These are phyloP conservation scores for Colletes gigas DNA, from an alignment of 1,140 invertebrate species.

Conservation along the genomic window DNA sequence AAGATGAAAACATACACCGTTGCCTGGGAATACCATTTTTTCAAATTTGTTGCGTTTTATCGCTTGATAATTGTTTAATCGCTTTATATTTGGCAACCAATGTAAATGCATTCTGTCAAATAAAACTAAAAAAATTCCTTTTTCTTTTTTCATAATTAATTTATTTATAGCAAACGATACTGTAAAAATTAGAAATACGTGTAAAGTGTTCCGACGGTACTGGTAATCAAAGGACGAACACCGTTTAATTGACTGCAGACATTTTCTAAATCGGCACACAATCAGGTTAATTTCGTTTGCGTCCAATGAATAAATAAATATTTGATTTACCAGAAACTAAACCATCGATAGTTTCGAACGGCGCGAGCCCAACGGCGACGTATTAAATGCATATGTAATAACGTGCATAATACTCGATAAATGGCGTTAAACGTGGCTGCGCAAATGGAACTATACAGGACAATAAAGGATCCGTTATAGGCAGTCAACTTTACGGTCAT, in stretches of 20 bases:
- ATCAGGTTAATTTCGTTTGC: background rate
- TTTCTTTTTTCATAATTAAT: no score
- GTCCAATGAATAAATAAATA: background rate
- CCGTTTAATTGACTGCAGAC: background rate
- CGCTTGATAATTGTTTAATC: no score
- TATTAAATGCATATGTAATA: background rate
- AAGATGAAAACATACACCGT: no score
- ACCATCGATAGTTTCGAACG: background rate
- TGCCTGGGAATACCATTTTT: no score
- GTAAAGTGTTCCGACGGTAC: no score
- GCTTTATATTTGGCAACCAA: no score
- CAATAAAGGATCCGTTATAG: slow-evolving; percentile 53
- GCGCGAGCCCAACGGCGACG: background rate
- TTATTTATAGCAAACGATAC: no score
- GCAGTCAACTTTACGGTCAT: slow-evolving; percentile 47
- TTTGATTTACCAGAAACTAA: background rate
- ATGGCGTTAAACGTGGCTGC: slow-evolving; percentile 21
- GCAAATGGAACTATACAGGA: slow-evolving; percentile 22
- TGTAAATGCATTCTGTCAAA: no score
- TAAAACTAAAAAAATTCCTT: no score
- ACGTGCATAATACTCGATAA: slow-evolving; percentile 16
- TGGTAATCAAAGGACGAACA: background rate
- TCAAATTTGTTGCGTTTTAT: no score
- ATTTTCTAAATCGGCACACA: background rate
- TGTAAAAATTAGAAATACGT: no score